These are phyloP conservation scores for Petromus typicus DNA, from an alignment of 2,113 vertebrate genomes.

Conservation along the genomic window DNA sequence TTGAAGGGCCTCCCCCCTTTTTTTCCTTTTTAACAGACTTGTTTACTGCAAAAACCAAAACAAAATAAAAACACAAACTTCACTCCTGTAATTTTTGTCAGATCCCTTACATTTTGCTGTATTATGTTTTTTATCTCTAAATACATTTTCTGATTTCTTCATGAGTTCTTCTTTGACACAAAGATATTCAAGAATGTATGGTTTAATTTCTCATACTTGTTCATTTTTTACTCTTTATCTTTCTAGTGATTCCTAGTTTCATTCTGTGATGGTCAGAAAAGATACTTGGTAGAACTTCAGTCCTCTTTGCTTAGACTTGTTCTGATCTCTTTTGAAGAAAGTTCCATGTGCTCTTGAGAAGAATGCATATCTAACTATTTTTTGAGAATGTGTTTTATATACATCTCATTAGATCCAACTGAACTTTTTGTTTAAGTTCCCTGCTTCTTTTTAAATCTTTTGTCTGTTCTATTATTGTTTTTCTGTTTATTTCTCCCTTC, in stretches of 20 bases:
- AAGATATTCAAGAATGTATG: neutral
- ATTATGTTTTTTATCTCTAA: neutral
- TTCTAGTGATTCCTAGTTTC: neutral
- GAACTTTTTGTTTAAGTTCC: neutral
- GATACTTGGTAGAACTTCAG: neutral
- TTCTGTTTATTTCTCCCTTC: neutral
- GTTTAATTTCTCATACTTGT: neutral
- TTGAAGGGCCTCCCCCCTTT: neutral
- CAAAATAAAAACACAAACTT: neutral
- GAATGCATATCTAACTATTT: too few relatives aligned
- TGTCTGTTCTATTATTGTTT: neutral
- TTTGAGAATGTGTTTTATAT: neutral
- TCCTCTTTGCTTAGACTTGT: neutral
- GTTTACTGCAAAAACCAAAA: too few relatives aligned
- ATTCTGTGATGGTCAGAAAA: neutral
- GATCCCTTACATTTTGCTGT: neutral
- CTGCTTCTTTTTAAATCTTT: neutral
- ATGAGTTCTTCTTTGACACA: neutral
- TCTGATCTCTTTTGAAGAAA: neutral
- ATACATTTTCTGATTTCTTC: neutral
- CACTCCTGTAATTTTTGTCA: neutral
- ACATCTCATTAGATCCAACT: neutral
- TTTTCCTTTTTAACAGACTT: neutral
- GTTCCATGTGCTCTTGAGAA: neutral
- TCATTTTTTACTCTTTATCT: neutral